A percentile compares a stretch with the other conserved stretches of the same genome.
These are phyloP conservation scores for Leuciscus idus DNA, from an alignment of 2,113 vertebrate species.

Conservation along the genomic window DNA sequence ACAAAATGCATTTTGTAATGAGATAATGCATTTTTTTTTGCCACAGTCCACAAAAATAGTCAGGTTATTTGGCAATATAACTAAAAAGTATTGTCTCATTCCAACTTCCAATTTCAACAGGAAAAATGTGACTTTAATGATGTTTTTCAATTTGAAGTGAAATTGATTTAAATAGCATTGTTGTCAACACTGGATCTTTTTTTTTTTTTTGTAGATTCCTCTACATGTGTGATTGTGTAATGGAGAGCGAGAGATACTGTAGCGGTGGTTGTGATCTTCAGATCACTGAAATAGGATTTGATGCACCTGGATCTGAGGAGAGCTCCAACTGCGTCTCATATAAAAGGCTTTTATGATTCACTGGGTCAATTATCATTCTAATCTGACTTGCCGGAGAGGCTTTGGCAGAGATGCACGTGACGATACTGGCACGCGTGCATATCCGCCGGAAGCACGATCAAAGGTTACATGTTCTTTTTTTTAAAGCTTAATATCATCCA, in stretches of 20 bases:
- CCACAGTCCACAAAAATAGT: background rate
- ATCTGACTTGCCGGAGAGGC: constrained; percentile 48
- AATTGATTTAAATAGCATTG: background rate
- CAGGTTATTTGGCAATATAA: background rate
- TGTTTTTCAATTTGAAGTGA: background rate
- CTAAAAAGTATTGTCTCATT: background rate
- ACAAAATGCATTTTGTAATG: background rate
- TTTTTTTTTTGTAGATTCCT: background rate
- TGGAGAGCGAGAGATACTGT: background rate
- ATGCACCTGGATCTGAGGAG: constrained; percentile 56
- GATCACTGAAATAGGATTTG: constrained; percentile 35
- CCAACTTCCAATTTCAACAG: background rate
- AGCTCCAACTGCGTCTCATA: constrained; percentile 47
- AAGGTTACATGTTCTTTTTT: constrained; percentile 30
- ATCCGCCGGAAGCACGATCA: constrained; percentile 38
- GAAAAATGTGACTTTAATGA: background rate
- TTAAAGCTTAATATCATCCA: constrained; percentile 45
- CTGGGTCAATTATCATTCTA: constrained; percentile 57
- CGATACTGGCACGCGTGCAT: constrained; percentile 36
- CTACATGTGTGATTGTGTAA: constrained; percentile 20
- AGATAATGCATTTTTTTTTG: background rate
- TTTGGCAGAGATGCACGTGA: constrained; percentile 32
- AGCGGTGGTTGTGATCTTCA: constrained; percentile 28
- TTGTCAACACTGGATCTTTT: background rate
- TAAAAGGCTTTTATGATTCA: constrained; percentile 57